Base-by-base conservation (phyloP, 2,888 invertebrate genomes). In the Baronia brevicornis region DNA sequence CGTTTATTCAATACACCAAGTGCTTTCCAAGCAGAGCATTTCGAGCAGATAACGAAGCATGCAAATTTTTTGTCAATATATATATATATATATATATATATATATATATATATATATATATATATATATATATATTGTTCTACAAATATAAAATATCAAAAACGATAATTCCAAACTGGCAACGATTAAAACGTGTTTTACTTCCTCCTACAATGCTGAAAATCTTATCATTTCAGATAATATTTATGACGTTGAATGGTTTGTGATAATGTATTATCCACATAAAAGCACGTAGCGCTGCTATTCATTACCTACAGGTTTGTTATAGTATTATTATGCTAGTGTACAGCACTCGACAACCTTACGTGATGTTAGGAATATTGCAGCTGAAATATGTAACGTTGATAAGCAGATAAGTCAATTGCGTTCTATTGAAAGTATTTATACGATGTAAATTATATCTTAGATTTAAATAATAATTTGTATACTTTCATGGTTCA, bases 151-250 rank as follows among this genome's bases (percentile, higher is more conserved):
- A n/a, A n/a, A 19, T 22, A n/a, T 4, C 23, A 18, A 24, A 14
- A 6, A 5, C 4, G n/a, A n/a, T 5, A 7, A 15, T 10, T 34
- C n/a, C 10, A 23, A 28, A 18, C 5, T 18, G 27, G 32, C 39
- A 41, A 44, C 46, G 54, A 60, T 66, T 58, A 62, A 59, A 54
- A 68, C 68, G 66, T 67, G 70, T 67, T 60, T 46, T 56, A 46
- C 43, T 60, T 58, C 56, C 53, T 60, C 51, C 53, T 48, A 50
- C 43, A 51, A 44, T 51, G 51, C 53, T 54, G 50, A 57, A 62
- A 73, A 62, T 59, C 60, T 75, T 75, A 78, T 78, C 78, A 55
- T 28, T 50, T 45, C 41, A 67, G 70, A 75, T 72, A 72, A 60
- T 49, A 39, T 45, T 42, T 45, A 48, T 73, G 70, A 74, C 75